Evolutionary conservation across 1,140 invertebrate genomes (phyloP).

Genomic region (Drosophila simulans): DNA sequence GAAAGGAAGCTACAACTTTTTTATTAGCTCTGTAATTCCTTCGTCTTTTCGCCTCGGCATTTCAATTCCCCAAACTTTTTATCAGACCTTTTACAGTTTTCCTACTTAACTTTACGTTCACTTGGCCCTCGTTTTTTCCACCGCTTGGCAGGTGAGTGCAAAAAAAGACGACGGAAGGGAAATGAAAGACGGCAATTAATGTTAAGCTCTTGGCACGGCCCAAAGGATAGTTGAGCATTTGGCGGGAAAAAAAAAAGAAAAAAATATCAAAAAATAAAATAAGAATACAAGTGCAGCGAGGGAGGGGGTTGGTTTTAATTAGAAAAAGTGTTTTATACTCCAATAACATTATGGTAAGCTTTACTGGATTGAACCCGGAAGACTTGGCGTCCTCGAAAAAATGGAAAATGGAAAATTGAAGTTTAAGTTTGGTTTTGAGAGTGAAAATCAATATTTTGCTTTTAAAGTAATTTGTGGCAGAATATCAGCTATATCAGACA

Average conservation of each 20-base stretch:
- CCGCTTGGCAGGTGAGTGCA: constrained; percentile 40
- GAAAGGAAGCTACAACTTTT: constrained; percentile 51
- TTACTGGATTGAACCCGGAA: constrained; percentile 24
- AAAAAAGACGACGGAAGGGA: constrained; percentile 30
- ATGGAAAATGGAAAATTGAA: constrained; percentile 4
- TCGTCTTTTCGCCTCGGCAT: constrained; percentile 22
- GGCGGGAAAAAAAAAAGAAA: constrained; percentile 16
- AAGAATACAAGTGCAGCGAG: constrained; percentile 18
- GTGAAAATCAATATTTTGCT: constrained; percentile 31
- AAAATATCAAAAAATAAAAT: constrained; percentile 1
- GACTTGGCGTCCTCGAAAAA: background rate
- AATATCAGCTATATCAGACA: background rate
- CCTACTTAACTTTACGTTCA: constrained; percentile 60
- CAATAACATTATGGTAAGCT: constrained; percentile 61
- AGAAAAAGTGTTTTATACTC: constrained; percentile 68
- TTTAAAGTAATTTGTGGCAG: constrained; percentile 8
- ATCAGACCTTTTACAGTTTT: constrained; percentile 69
- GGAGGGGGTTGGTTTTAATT: constrained; percentile 62
- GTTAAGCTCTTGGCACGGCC: constrained; percentile 64
- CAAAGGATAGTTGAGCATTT: constrained; percentile 67
- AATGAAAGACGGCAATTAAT: constrained; percentile 74
- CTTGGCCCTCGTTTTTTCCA: constrained; percentile 23
- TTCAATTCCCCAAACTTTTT: constrained; percentile 60
- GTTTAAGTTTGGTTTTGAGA: background rate
- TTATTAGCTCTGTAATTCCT: constrained; percentile 59